Percentiles rank a stretch among this genome's conserved stretches.
Evolutionary conservation across 2,797 vertebrate genomes (phyloP).

Genomic region (Brotula barbata): DNA sequence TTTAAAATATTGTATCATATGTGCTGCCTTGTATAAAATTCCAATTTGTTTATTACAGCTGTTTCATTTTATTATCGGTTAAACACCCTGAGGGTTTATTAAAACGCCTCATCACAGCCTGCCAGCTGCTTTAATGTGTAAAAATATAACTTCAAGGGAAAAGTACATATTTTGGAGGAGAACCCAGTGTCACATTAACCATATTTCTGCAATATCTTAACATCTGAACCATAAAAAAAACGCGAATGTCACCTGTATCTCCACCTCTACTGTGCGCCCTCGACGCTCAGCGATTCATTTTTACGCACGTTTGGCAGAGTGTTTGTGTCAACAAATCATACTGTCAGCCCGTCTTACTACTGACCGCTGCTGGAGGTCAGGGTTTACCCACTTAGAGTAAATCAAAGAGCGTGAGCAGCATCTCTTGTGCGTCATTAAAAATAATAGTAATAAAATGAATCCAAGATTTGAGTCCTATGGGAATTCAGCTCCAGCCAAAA

Average conservation of each 20-base stretch:
- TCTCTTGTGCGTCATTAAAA: background rate
- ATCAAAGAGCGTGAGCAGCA: background rate
- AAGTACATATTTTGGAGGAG: conserved; percentile 6
- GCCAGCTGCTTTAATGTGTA: too few relatives aligned
- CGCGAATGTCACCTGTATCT: background rate
- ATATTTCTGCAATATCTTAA: too few relatives aligned
- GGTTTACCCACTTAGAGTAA: background rate
- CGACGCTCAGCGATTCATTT: background rate
- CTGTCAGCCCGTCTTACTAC: conserved; percentile 6
- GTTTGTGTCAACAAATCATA: conserved; percentile 3
- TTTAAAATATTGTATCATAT: conserved; percentile 26
- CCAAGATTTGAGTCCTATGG: too few relatives aligned
- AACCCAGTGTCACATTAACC: conserved; percentile 4
- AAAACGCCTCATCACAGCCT: background rate
- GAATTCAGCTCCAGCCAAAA: too few relatives aligned
- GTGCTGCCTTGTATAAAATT: conserved; percentile 29
- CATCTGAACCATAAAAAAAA: too few relatives aligned
- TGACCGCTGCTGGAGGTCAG: conserved; percentile 53
- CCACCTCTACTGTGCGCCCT: conserved; percentile 47
- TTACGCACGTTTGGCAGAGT: conserved; percentile 65
- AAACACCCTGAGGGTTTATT: background rate
- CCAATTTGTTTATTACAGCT: conserved; percentile 13
- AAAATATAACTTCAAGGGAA: conserved; percentile 18
- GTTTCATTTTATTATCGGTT: conserved; percentile 3
- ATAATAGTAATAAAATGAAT: too few relatives aligned